These are phyloP conservation scores for Porites divaricata DNA, from an alignment of 92 coral and sea anemone genomes.

Conservation along the genomic window DNA sequence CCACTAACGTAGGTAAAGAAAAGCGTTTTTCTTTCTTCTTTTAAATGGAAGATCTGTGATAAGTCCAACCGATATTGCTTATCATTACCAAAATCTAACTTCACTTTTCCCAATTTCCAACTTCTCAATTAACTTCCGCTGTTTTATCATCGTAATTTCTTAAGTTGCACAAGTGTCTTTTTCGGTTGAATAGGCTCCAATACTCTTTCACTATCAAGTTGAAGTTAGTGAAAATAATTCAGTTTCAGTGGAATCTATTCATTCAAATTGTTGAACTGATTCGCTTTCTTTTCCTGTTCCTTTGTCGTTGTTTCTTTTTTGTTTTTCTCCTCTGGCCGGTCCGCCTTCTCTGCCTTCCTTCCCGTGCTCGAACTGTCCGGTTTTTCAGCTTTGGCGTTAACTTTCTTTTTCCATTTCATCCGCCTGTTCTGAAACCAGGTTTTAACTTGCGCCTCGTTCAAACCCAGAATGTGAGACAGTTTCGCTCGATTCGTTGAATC, in stretches of 20 bases:
- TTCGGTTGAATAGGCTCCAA: constrained; percentile 17
- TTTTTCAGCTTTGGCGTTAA: constrained; percentile 39
- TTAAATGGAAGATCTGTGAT: constrained; percentile 20
- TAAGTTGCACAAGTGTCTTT: constrained; percentile 34
- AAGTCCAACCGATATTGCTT: constrained; percentile 28
- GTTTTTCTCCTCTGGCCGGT: neutral
- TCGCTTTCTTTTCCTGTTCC: constrained; percentile 6
- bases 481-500: constrained; percentile 97
- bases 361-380: constrained; percentile 42
- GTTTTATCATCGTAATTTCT: constrained; percentile 8
- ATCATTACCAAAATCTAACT: constrained; percentile 32
- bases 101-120: constrained; percentile 38
- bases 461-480: constrained; percentile 91
- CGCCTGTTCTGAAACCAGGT: constrained; percentile 99
- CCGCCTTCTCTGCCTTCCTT: constrained; percentile 25
- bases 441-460: constrained; percentile 97
- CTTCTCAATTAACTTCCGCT: constrained; percentile 33
- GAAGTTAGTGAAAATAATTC: neutral
- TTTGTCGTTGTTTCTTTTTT: constrained; percentile 10
- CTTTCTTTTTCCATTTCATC: constrained; percentile 97
- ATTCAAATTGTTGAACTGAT: neutral
- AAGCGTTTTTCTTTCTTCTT: neutral
- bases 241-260: neutral
- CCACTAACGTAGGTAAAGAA: constrained; percentile 23
- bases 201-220: neutral